phyloP scores from a whole-genome alignment of 1,140 invertebrate species.

The Megalopta genalis region DNA sequence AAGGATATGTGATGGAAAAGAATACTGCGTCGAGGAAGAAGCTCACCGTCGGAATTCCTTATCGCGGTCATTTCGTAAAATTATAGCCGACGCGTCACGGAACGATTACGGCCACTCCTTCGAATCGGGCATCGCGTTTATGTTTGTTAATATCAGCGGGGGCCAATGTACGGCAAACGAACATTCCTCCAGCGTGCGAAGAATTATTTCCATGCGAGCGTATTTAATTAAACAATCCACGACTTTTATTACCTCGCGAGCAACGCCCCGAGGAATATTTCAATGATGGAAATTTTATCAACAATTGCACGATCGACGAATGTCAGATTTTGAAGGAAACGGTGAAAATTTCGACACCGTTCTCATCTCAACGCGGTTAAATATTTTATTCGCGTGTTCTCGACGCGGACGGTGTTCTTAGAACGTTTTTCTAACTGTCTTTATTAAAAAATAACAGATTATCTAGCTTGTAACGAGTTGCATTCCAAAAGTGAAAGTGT shows the following conservation, averaged over 20 bases:
- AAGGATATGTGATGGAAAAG: no score
- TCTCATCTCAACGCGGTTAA: no score
- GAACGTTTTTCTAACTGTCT: no score
- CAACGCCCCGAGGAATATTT: background rate
- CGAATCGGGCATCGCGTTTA: background rate
- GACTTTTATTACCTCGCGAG: background rate
- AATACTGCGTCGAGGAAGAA: constrained; percentile 14
- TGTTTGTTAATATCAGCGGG: background rate
- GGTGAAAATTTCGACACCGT: background rate
- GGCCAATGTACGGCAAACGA: background rate
- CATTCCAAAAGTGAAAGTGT: no score
- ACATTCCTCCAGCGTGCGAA: background rate
- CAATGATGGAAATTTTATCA: background rate
- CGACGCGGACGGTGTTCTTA: no score
- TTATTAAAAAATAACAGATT: no score
- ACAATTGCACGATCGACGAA: background rate
- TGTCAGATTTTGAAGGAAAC: background rate
- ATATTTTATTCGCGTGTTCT: no score
- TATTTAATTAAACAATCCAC: constrained; percentile 2
- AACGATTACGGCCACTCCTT: background rate
- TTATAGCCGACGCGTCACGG: background rate
- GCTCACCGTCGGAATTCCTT: background rate
- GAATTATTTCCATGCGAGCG: background rate
- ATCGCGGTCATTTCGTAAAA: background rate
- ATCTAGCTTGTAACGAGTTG: no score